Evolutionary conservation across 2,888 invertebrate species (phyloP).

Genomic region (Leptinotarsa haldemani): DNA sequence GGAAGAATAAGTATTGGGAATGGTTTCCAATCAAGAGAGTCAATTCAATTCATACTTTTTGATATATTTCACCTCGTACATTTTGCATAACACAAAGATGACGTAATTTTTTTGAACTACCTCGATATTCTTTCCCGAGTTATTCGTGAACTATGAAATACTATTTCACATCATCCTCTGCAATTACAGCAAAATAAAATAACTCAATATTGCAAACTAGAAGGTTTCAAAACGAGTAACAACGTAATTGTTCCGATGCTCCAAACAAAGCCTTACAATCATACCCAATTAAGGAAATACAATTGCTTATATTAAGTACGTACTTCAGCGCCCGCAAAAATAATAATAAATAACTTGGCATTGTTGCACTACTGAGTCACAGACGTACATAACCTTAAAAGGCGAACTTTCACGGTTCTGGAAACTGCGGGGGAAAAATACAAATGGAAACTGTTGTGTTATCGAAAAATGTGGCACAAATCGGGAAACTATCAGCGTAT

Average conservation of each 20-base stretch:
- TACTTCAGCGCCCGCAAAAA: not conserved
- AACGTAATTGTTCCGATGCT: conserved; percentile 6
- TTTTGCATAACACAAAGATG: not conserved
- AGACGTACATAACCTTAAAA: conserved; percentile 9
- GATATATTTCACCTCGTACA: not conserved
- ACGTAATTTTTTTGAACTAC: conserved; percentile 3
- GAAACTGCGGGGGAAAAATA: not conserved
- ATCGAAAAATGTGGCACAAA: not conserved
- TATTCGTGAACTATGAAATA: conserved; percentile 2
- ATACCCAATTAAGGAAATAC: not conserved
- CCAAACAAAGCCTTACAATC: not conserved
- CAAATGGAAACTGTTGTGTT: not conserved
- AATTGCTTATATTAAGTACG: not conserved
- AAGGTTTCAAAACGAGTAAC: not conserved
- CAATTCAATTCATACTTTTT: not conserved
- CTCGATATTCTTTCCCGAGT: not conserved
- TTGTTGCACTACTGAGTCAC: conserved; percentile 7
- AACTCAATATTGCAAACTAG: not conserved
- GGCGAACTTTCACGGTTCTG: conserved; percentile 3
- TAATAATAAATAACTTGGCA: not conserved
- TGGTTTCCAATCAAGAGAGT: not conserved
- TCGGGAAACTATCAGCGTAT: not conserved
- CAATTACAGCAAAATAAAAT: not conserved
- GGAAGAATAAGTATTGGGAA: too few species aligned
- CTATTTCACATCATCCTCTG: not conserved